A percentile compares a stretch with the other conserved stretches of the same genome.
These are phyloP conservation scores for Laticauda colubrina DNA, from an alignment of 2,113 vertebrate species.

Conservation along the genomic window DNA sequence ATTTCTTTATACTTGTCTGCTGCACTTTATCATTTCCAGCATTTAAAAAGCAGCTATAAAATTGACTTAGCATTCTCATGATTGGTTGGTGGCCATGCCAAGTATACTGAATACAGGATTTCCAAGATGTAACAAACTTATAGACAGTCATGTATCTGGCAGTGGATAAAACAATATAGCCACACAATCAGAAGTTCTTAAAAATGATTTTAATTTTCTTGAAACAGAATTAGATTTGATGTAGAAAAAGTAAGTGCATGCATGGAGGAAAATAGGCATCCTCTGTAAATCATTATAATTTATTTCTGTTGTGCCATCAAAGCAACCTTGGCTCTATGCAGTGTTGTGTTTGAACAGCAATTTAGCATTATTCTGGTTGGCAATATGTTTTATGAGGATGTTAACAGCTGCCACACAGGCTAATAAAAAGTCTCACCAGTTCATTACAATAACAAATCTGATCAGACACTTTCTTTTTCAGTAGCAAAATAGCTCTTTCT, in stretches of 20 bases:
- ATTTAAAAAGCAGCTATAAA: neutral
- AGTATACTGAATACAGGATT: neutral
- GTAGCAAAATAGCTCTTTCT: constrained; percentile 29
- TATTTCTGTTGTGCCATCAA: neutral
- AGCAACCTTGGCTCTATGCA: constrained; percentile 9
- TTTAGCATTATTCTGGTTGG: constrained; percentile 1
- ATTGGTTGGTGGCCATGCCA: neutral
- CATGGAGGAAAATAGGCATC: neutral
- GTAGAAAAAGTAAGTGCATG: constrained; percentile 8
- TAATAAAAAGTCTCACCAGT: constrained; percentile 21
- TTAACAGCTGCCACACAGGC: neutral
- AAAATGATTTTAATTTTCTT: neutral
- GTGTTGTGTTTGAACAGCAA: neutral
- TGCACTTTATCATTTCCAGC: neutral
- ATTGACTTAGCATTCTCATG: neutral
- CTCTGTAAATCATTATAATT: neutral
- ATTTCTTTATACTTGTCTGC: neutral
- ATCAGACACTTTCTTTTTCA: neutral
- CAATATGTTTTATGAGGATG: neutral
- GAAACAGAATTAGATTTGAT: neutral
- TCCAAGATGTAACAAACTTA: neutral
- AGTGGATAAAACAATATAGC: neutral
- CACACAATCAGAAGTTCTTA: neutral
- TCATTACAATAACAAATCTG: constrained; percentile 19
- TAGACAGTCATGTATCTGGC: neutral